Percentiles rank a stretch among this genome's conserved stretches.
phyloP scores from a whole-genome alignment of 2,113 vertebrate genomes.

The Petrocephalus microphthalmus region DNA sequence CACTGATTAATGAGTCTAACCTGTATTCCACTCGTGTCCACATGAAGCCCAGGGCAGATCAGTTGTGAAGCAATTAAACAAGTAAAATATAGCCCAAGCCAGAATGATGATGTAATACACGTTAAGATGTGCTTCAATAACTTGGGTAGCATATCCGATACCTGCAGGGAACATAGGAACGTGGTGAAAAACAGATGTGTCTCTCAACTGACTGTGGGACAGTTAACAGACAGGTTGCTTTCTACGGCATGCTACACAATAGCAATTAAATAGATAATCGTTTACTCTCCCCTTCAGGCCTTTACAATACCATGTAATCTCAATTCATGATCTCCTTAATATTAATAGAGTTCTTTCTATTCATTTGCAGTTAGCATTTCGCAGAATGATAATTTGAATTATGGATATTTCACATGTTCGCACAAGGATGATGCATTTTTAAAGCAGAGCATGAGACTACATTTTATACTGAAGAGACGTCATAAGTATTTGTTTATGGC shows the following conservation, averaged over 20 bases:
- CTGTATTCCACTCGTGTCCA: slow-evolving; percentile 97
- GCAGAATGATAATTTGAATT: background rate
- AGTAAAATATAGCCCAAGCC: slow-evolving; percentile 97
- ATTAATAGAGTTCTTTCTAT: background rate
- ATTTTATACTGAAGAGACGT: background rate
- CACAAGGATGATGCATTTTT: background rate
- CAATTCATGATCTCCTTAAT: background rate
- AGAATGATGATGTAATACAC: slow-evolving; percentile 97
- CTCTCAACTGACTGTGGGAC: background rate
- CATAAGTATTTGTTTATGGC: background rate
- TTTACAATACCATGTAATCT: background rate
- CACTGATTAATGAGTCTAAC: slow-evolving; percentile 53
- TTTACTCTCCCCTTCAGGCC: background rate
- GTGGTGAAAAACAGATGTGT: background rate
- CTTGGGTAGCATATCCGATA: slow-evolving; percentile 95
- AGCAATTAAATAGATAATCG: background rate
- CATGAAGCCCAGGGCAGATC: slow-evolving; percentile 95
- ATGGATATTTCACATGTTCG: background rate
- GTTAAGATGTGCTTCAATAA: slow-evolving; percentile 92
- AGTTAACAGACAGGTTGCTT: background rate
- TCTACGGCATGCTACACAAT: background rate
- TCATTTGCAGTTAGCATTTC: background rate
- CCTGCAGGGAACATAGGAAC: slow-evolving; percentile 53
- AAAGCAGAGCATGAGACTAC: background rate
- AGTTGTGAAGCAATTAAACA: slow-evolving; percentile 93